Evolutionary conservation across 2,888 invertebrate species (phyloP), one percentile per base, ranked within the genome.

Genomic region (Tryphoninae sp.): DNA sequence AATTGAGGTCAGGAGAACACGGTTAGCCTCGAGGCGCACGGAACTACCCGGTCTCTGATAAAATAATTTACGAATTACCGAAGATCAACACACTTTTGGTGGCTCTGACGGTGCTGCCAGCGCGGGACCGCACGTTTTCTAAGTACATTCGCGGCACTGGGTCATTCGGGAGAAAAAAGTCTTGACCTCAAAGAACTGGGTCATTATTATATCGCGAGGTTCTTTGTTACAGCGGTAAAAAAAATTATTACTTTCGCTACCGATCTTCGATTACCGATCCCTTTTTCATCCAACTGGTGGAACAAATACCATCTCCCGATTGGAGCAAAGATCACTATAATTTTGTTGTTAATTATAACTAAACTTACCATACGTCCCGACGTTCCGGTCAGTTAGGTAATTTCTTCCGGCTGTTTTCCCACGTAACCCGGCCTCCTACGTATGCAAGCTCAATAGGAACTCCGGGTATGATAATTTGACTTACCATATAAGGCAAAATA

Each of bases 1-100:
- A 82, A 86, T 85, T 49, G 80, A 71, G 86, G 86, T 86, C 82
- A 86, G 84, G 82, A 83, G 86, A 85, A 81, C 86, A 81, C 76
- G 75, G 71, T 81, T 72, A 78, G 80, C 84, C 84, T 81, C 76
- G 76, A 73, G 84, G 84, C 81, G 55, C 71, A 51, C 65, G 59
- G 81, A 80, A 83, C 78, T 75, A 73, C 72, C 71, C 78, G 76
- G 64, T 84, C 77, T 67, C 67, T 65, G 77, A 80, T 84, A 84
- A 85, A 84, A 85, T 85, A 84, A 83, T 85, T 83, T 83, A 84
- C 74, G 77, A 84, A 84, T 84, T 83, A 84, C 74, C 84, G 81
- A 83, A 82, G 81, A 80, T 81, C 82, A 78, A 80, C 80, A 83
- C 78, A 84, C 83, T 84, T 84, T 61, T 53, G 61, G 49, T 59